Conservation (phyloP, 1,140 invertebrate species). For the Zaprionus camerounensis region DNA sequence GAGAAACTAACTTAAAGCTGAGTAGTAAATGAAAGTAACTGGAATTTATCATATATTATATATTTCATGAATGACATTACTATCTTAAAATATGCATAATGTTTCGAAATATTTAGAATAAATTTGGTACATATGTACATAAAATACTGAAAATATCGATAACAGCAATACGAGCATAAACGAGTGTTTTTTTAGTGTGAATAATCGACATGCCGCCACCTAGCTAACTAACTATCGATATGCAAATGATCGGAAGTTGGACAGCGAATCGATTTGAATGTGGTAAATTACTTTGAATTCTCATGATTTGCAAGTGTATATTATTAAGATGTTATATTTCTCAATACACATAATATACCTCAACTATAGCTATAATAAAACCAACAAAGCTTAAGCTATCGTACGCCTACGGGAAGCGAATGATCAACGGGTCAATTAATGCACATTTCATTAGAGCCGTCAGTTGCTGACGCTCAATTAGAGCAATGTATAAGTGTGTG, state of each 20-base stretch:
- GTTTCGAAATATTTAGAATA: too few species aligned
- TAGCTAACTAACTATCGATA: not conserved
- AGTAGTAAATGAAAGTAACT: too few species aligned
- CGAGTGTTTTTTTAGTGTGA: not conserved
- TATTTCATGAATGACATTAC: too few species aligned
- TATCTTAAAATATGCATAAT: too few species aligned
- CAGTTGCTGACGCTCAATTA: not conserved
- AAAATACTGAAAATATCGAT: not conserved
- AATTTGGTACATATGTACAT: too few species aligned
- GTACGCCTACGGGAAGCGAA: not conserved
- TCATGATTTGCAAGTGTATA: too few species aligned
- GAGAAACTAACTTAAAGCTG: too few species aligned
- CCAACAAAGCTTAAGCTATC: not conserved
- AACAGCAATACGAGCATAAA: not conserved
- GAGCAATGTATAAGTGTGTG: not conserved
- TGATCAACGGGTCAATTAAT: not conserved
- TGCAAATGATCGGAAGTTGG: not conserved
- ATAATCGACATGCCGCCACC: not conserved
- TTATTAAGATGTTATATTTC: too few species aligned
- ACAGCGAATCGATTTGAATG: not conserved
- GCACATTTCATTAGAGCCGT: conserved; percentile 2
- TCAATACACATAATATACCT: not conserved
- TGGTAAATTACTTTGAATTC: not conserved
- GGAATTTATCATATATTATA: too few species aligned
- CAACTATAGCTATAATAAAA: not conserved